A percentile compares a stretch with the other conserved stretches of the same genome.
These are phyloP conservation scores for Psix sp. DNA, from an alignment of 1,140 invertebrate genomes.

Conservation along the genomic window DNA sequence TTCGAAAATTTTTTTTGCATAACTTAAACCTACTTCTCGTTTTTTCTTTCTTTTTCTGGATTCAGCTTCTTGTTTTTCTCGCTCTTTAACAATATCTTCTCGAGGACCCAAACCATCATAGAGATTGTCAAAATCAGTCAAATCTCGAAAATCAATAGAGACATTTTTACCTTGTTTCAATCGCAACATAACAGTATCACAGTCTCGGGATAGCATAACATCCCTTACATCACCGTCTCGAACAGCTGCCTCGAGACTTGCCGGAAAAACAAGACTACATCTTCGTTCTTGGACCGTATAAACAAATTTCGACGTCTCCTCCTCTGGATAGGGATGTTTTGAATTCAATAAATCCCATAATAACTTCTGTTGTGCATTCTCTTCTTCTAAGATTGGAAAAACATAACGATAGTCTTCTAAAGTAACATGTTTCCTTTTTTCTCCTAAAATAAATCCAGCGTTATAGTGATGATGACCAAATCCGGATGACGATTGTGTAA, in stretches of 20 bases:
- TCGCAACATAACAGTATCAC: slow-evolving; percentile 84
- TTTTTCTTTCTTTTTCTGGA: slow-evolving; percentile 80
- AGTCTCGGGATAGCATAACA: slow-evolving; percentile 85
- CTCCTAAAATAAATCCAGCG: slow-evolving; percentile 78
- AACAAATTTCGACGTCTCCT: slow-evolving; percentile 81
- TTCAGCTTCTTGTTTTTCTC: slow-evolving; percentile 79
- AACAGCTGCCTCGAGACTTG: slow-evolving; percentile 85
- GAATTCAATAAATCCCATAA: slow-evolving; percentile 80
- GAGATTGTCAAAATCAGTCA: slow-evolving; percentile 79
- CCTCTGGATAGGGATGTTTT: slow-evolving; percentile 77
- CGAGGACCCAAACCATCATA: slow-evolving; percentile 82
- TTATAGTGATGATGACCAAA: slow-evolving; percentile 79
- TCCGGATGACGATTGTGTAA: slow-evolving; percentile 81
- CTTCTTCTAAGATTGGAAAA: slow-evolving; percentile 82
- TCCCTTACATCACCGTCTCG: slow-evolving; percentile 86
- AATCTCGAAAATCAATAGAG: slow-evolving; percentile 82
- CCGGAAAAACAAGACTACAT: slow-evolving; percentile 86
- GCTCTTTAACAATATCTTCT: slow-evolving; percentile 80
- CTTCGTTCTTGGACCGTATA: slow-evolving; percentile 85
- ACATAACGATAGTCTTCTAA: slow-evolving; percentile 85
- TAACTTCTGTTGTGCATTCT: slow-evolving; percentile 80
- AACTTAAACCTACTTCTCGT: slow-evolving; percentile 78
- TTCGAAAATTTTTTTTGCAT: slow-evolving; percentile 86
- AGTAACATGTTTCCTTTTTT: slow-evolving; percentile 81
- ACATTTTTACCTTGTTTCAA: slow-evolving; percentile 84